Conservation (phyloP, 2,797 vertebrate genomes). For the Rhinichthys osculus region DNA sequence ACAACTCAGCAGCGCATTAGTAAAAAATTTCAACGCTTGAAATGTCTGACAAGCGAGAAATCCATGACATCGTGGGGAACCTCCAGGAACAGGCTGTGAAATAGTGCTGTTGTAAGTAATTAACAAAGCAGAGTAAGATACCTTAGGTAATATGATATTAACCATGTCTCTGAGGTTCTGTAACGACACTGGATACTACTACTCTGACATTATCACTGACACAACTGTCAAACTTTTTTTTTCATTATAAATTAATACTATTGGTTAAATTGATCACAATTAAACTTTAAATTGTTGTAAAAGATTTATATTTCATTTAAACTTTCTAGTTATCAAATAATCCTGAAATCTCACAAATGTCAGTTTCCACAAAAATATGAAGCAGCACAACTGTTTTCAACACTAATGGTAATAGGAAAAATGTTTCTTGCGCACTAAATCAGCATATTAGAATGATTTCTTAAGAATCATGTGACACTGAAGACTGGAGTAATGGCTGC, state of each 20-base stretch:
- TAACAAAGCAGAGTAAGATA: constrained; percentile 1
- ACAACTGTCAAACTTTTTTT: not conserved
- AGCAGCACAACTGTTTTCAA: not conserved
- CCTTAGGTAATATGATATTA: constrained; percentile 12
- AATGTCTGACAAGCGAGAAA: not conserved
- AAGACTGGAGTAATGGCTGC: not conserved
- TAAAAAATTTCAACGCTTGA: not conserved
- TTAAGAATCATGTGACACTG: too few species aligned
- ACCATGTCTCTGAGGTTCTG: not conserved
- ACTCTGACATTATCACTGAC: constrained; percentile 7
- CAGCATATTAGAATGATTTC: not conserved
- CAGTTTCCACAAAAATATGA: not conserved
- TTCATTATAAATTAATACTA: not conserved
- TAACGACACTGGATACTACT: constrained; percentile 15
- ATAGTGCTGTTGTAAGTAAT: not conserved
- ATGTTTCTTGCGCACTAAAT: not conserved
- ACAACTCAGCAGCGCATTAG: not conserved
- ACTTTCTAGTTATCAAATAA: not conserved
- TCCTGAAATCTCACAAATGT: not conserved
- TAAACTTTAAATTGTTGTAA: too few species aligned
- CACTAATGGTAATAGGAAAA: not conserved
- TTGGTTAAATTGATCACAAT: not conserved
- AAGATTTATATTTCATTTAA: not conserved
- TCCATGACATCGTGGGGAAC: not conserved
- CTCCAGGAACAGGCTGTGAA: not conserved